A percentile compares a stretch with the other conserved stretches of the same genome.
phyloP scores from a whole-genome alignment of 2,797 vertebrate genomes.

The Hoplostethus atlanticus region DNA sequence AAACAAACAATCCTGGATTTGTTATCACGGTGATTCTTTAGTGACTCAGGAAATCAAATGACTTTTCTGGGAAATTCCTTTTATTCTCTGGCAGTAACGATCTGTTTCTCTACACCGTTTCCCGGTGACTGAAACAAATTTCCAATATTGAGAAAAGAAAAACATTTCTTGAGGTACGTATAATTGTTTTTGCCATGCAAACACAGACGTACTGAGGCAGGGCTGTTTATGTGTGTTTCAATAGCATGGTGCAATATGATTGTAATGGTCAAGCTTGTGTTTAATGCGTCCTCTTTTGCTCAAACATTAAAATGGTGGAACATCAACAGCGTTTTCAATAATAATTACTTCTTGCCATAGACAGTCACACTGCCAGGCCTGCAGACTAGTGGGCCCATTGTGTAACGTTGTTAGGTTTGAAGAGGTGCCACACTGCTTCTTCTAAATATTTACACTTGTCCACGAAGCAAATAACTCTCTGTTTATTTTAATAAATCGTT shows the following conservation, averaged over 20 bases:
- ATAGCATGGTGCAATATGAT: conserved; percentile 44
- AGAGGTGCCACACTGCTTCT: conserved; percentile 53
- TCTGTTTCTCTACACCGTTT: conserved; percentile 1
- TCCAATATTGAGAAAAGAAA: not conserved
- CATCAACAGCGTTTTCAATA: conserved; percentile 36
- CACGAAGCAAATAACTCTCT: conserved; percentile 68
- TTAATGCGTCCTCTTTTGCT: conserved; percentile 42
- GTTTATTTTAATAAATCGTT: conserved; percentile 73
- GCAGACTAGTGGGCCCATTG: conserved; percentile 48
- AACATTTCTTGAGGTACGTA: not conserved
- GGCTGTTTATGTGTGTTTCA: conserved; percentile 46
- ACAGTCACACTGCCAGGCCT: conserved; percentile 42
- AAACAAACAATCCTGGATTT: not conserved
- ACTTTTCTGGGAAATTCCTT: conserved; percentile 9
- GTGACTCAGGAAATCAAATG: not conserved
- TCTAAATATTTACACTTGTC: conserved; percentile 72
- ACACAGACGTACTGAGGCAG: conserved; percentile 44
- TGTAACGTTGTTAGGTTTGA: conserved; percentile 62
- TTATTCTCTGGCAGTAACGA: conserved; percentile 5
- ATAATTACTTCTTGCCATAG: conserved; percentile 47
- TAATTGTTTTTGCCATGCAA: conserved; percentile 48
- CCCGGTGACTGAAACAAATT: not conserved
- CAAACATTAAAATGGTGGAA: conserved; percentile 40
- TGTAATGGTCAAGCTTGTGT: conserved; percentile 40
- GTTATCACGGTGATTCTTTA: not conserved